Percentiles rank a stretch among this genome's conserved stretches.
Conservation (phyloP, 2,888 invertebrate genomes). For the Mystacides longicornis region DNA sequence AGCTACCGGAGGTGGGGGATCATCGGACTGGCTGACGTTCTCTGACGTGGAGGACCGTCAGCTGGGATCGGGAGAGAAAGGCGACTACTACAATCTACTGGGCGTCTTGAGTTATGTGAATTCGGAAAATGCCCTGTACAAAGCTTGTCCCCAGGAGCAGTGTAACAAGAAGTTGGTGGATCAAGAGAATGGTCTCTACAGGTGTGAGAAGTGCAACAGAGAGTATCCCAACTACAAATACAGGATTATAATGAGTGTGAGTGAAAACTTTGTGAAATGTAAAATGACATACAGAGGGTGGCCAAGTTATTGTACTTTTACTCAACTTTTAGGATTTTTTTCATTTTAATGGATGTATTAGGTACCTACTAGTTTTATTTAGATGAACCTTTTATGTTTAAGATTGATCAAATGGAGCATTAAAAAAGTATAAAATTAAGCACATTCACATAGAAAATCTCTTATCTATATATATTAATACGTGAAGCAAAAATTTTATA, state of each 20-base stretch:
- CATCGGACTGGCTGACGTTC: slow-evolving; percentile 67
- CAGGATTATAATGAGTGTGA: slow-evolving; percentile 71
- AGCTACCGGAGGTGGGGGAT: slow-evolving; percentile 42
- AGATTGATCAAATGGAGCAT: background rate
- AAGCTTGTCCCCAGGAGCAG: slow-evolving; percentile 78
- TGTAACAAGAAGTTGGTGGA: slow-evolving; percentile 96
- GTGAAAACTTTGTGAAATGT: slow-evolving; percentile 35
- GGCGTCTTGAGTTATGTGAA: slow-evolving; percentile 73
- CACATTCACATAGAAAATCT: no score
- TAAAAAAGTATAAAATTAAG: no score
- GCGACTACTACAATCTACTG: slow-evolving; percentile 74
- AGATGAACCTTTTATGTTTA: no score
- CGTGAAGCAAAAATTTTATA: no score
- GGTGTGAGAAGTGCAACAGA: slow-evolving; percentile 91
- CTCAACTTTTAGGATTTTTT: no score
- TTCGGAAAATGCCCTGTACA: slow-evolving; percentile 80
- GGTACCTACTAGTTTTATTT: no score
- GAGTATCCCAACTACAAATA: slow-evolving; percentile 82
- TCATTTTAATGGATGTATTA: no score
- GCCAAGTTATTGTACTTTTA: no score
- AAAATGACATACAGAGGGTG: no score
- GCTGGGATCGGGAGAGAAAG: slow-evolving; percentile 65
- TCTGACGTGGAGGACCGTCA: slow-evolving; percentile 64
- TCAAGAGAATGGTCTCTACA: slow-evolving; percentile 75
- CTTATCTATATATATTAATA: no score